phyloP scores from a whole-genome alignment of 2,113 vertebrate genomes.

The Epinephelus lanceolatus region DNA sequence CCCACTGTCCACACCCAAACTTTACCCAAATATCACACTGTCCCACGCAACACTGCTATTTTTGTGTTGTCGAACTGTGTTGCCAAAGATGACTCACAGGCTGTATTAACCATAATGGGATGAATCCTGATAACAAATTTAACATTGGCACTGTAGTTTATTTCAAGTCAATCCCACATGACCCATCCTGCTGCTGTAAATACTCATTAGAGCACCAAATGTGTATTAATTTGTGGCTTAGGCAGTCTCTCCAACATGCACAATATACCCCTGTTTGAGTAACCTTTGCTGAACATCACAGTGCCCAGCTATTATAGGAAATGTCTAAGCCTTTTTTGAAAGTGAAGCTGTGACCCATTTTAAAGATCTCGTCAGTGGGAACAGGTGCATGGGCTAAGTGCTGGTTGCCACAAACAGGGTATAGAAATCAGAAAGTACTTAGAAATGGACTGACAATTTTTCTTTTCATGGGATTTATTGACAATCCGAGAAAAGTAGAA shows the following conservation, averaged over 20 bases:
- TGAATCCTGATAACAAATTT: neutral
- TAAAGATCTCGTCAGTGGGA: neutral
- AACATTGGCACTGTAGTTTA: neutral
- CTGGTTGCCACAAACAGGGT: neutral
- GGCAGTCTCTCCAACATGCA: neutral
- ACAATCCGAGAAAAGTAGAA: too few species aligned
- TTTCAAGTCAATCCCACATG: neutral
- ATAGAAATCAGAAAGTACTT: neutral
- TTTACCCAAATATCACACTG: neutral
- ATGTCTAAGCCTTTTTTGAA: neutral
- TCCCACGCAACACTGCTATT: neutral
- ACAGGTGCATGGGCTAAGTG: neutral
- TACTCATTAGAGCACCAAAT: neutral
- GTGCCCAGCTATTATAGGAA: neutral
- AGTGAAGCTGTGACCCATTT: neutral
- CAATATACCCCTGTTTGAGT: neutral
- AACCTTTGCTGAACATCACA: neutral
- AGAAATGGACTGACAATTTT: neutral
- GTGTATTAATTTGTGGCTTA: neutral
- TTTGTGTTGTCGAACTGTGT: neutral
- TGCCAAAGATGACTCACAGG: neutral
- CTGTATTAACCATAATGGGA: neutral
- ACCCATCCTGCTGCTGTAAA: conserved; percentile 1
- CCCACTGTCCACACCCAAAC: neutral
- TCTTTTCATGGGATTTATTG: too few species aligned